A percentile compares a stretch with the other conserved stretches of the same genome.
Evolutionary conservation across 2,888 invertebrate genomes (phyloP).

Genomic region (Merodon equestris): DNA sequence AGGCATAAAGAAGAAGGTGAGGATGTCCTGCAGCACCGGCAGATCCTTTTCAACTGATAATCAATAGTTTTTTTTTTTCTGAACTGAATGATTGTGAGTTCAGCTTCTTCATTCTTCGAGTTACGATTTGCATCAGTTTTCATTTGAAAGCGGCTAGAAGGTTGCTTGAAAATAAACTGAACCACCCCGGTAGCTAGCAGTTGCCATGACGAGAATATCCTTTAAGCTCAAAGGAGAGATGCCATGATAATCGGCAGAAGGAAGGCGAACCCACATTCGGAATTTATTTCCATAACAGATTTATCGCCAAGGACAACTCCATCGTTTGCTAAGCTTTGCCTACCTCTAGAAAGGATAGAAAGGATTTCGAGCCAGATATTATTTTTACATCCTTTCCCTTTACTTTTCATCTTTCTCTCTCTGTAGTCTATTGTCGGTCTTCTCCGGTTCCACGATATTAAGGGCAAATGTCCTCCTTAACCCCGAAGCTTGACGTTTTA

Average conservation of each 20-base stretch:
- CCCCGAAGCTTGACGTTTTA: conserved; percentile 45
- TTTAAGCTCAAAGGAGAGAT: conserved; percentile 33
- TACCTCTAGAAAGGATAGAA: conserved; percentile 30
- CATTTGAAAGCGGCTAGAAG: neutral
- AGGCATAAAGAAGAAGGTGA: neutral
- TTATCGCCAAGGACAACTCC: conserved; percentile 54
- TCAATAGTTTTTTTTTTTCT: conserved; percentile 34
- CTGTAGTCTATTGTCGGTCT: too few relatives aligned
- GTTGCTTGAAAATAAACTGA: neutral
- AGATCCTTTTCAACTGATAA: conserved; percentile 45
- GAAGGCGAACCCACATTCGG: conserved; percentile 34
- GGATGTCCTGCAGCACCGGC: conserved; percentile 26
- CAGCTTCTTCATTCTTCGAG: neutral
- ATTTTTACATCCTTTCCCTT: conserved; percentile 22
- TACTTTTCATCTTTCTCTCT: too few relatives aligned
- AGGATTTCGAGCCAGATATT: conserved; percentile 29
- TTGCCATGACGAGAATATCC: conserved; percentile 26
- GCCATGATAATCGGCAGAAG: conserved; percentile 27
- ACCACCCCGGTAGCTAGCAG: neutral
- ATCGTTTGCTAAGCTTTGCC: conserved; percentile 33
- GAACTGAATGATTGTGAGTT: conserved; percentile 32
- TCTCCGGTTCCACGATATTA: too few relatives aligned
- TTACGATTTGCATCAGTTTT: conserved; percentile 26
- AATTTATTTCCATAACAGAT: conserved; percentile 61
- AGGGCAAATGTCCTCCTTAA: conserved; percentile 23